A percentile compares a stretch with the other conserved stretches of the same genome.
Evolutionary conservation across 2,113 vertebrate genomes (phyloP).

Genomic region (Syngnathus floridae): DNA sequence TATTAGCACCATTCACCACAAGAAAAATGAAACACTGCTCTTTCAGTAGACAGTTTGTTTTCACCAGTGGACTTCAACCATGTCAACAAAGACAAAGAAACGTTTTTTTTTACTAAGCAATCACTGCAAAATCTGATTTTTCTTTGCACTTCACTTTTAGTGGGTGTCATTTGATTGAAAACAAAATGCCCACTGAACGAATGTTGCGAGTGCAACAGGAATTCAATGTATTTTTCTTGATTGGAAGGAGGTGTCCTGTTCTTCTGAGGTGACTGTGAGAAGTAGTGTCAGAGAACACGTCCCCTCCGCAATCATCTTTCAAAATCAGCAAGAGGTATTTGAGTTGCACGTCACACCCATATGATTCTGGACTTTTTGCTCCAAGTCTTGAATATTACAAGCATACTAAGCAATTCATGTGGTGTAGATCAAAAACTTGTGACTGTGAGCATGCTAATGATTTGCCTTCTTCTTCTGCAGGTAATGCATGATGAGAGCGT

Average conservation of each 20-base stretch:
- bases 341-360: not conserved
- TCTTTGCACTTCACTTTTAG: not conserved
- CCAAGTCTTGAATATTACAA: not conserved
- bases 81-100: not conserved
- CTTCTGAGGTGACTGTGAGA: conserved; percentile 67
- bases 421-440: not conserved
- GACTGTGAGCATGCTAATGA: conserved; percentile 9
- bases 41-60: too few species aligned
- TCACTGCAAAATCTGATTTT: not conserved
- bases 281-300: conserved; percentile 66
- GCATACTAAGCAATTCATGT: not conserved
- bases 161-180: not conserved
- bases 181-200: not conserved
- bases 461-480: conserved; percentile 45
- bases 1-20: not conserved
- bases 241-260: conserved; percentile 74
- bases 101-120: not conserved
- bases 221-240: conserved; percentile 14
- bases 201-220: not conserved
- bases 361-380: not conserved
- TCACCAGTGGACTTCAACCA: too few species aligned
- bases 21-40: too few species aligned
- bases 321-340: conserved; percentile 69
- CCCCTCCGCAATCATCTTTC: conserved; percentile 54
- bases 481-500: conserved; percentile 57